Evolutionary conservation across 2,888 invertebrate species (phyloP).

Genomic region (Chouioia cunea): DNA sequence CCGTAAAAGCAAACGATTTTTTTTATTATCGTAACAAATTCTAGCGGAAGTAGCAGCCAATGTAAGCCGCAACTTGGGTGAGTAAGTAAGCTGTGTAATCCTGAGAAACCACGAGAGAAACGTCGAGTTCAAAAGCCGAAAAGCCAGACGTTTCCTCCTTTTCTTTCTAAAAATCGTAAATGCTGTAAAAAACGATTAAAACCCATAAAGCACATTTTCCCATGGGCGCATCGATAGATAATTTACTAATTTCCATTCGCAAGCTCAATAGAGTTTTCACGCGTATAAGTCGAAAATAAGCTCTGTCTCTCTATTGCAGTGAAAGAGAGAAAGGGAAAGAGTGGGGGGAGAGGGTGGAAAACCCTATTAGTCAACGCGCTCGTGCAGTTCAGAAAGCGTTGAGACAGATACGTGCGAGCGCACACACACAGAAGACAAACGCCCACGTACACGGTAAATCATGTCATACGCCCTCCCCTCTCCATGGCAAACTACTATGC

Average conservation of each 20-base stretch:
- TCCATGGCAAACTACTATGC: constrained; percentile 54
- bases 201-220: no score
- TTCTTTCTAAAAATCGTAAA: no score
- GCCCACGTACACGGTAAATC: constrained; percentile 54
- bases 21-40: no score
- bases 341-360: not conserved
- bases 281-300: not conserved
- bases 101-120: not conserved
- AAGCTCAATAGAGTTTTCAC: no score
- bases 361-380: not conserved
- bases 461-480: constrained; percentile 43
- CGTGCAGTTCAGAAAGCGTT: no score
- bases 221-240: no score
- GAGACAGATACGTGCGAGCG: no score
- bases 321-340: constrained; percentile 14
- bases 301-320: constrained; percentile 16
- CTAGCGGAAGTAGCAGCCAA: no score
- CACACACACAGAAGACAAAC: not conserved
- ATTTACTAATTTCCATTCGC: no score
- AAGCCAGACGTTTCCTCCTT: not conserved
- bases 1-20: no score
- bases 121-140: constrained; percentile 22
- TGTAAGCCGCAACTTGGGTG: no score
- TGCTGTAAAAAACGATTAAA: no score
- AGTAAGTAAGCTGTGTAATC: constrained; percentile 15